Base-by-base conservation (phyloP, 1,140 invertebrate genomes). In the Muscidifurax raptorellus region DNA sequence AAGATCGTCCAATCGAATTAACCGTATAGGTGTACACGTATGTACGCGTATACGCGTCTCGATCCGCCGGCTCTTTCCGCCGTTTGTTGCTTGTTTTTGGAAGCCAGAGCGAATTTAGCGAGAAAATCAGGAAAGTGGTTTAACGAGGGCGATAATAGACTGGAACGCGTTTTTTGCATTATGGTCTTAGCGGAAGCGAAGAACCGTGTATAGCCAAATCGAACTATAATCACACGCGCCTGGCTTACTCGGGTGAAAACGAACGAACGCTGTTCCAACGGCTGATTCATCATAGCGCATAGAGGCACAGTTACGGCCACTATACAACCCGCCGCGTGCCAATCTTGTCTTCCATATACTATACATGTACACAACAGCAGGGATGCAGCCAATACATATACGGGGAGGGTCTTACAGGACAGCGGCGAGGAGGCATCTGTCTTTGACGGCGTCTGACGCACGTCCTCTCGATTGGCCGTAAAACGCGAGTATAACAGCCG, bases 371-470 rank as follows among this genome's bases (percentile, higher is more conserved):
- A 9, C 9, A 36, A 67, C 47, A 52, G 47, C 47, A 1, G 47
- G 15, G 47, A 12, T 18, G 12, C 13, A 52, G 1, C 47, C 47
- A 52, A 52, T 52, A 13, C 40, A n/a, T n/a, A n/a, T n/a, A 47
- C 7, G n/a, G 2, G 64, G 22, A n/a, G 25, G 66, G 27, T 69
- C 66, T 27, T 69, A 22, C 66, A 69, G 52, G 52, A 6, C 52
- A 59, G 52, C 52, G 4, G 1, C 22, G 22, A 59, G 22, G 52
- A n/a, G 52, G 18, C 66, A 30, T 69, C 25, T 69, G 27, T 27
- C 66, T 69, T 69, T 69, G 66, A 69, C 66, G 66, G 27, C 27
- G 22, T 69, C 66, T 27, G 66, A 10, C 66, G 66, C 66, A 69
- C 66, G 27, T 69, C 66, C 25, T 69, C 66, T 69, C 66, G 28